Percentiles rank a stretch among this genome's conserved stretches.
Conservation (phyloP, 23 tunicate genomes). For the Aplidium turbinatum region DNA sequence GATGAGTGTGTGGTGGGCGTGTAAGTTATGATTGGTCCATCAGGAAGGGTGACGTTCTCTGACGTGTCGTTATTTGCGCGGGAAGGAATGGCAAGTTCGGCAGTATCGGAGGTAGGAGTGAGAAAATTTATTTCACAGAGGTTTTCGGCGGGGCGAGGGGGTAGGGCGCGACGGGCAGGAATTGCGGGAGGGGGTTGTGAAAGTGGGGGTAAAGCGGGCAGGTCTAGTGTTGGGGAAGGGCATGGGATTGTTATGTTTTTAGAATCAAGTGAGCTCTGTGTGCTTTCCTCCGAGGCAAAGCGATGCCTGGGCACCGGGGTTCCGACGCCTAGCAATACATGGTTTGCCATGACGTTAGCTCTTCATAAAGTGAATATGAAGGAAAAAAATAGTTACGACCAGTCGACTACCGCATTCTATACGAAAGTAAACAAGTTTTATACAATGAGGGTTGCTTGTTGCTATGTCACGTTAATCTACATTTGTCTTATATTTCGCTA, state of each 20-base stretch:
- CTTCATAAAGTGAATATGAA: too few species aligned
- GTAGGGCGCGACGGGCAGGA: conserved; percentile 51
- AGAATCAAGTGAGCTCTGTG: not conserved
- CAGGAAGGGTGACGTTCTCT: not conserved
- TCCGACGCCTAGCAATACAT: conserved; percentile 29
- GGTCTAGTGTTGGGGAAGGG: not conserved
- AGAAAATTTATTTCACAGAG: not conserved
- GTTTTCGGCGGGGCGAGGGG: conserved; percentile 13
- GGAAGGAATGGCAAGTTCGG: conserved; percentile 1
- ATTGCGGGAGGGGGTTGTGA: conserved; percentile 56
- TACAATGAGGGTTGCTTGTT: too few species aligned
- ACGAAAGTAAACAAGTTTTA: too few species aligned
- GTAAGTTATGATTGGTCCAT: not conserved
- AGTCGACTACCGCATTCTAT: too few species aligned
- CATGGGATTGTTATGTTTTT: not conserved
- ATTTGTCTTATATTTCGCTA: too few species aligned
- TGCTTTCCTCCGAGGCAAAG: not conserved
- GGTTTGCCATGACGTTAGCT: too few species aligned
- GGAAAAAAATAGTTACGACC: too few species aligned
- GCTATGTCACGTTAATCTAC: too few species aligned
- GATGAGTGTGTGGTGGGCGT: too few species aligned
- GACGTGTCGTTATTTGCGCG: not conserved
- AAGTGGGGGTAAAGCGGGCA: conserved; percentile 37
- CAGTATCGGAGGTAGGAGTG: conserved; percentile 21
- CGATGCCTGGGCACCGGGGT: not conserved